A percentile compares a stretch with the other conserved stretches of the same genome.
Evolutionary conservation across 2,888 invertebrate species (phyloP).

Genomic region (Podotricha telesiphe): DNA sequence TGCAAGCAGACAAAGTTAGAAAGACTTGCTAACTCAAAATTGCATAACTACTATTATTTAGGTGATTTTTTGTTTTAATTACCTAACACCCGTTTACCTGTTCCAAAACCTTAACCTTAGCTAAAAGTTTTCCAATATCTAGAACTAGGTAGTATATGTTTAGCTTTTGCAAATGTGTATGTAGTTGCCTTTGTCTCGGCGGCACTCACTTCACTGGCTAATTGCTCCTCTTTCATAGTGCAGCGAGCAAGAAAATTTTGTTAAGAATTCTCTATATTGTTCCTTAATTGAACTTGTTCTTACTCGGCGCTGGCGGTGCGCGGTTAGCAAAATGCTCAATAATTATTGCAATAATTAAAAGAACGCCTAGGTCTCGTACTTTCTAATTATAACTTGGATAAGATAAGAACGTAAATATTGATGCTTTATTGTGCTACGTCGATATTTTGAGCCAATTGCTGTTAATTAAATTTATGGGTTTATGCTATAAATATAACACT

Average conservation of each 20-base stretch:
- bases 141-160: constrained; percentile 10
- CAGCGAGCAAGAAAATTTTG: constrained; percentile 69
- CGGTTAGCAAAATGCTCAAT: constrained; percentile 19
- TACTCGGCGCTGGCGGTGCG: constrained; percentile 44
- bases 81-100: neutral
- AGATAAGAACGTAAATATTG: neutral
- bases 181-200: constrained; percentile 55
- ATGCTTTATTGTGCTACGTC: neutral
- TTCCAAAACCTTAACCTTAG: constrained; percentile 8
- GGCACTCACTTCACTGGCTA: constrained; percentile 64
- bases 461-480: neutral
- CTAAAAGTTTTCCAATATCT: constrained; percentile 10
- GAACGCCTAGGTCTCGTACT: neutral
- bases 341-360: constrained; percentile 24
- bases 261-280: constrained; percentile 71
- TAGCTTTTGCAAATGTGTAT: constrained; percentile 34
- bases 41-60: too few species aligned
- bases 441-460: neutral
- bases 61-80: neutral
- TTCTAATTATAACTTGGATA: constrained; percentile 5
- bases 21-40: neutral
- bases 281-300: constrained; percentile 69
- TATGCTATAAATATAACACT: too few species aligned
- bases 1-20: neutral
- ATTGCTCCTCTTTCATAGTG: constrained; percentile 73